Percentiles rank a stretch among this genome's conserved stretches.
These are phyloP conservation scores for Drosophila meridiana DNA, from an alignment of 2,888 invertebrate genomes.

Conservation along the genomic window DNA sequence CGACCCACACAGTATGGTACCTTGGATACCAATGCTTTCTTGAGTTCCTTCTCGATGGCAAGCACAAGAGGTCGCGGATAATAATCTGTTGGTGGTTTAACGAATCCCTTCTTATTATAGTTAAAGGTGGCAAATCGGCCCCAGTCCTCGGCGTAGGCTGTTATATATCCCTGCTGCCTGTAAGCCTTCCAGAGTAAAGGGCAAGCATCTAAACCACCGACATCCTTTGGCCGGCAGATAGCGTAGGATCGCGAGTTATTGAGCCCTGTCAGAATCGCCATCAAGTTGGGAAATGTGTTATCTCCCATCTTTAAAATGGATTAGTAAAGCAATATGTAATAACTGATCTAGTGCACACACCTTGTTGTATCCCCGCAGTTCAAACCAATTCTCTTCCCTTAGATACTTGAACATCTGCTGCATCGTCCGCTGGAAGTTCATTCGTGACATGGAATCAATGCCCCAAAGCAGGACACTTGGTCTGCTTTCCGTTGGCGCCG, in stretches of 20 bases:
- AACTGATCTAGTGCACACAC: conserved; percentile 56
- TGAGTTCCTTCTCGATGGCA: conserved; percentile 87
- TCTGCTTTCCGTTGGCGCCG: conserved; percentile 7
- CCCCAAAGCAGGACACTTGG: conserved; percentile 91
- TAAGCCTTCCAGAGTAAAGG: conserved; percentile 92
- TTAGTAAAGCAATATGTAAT: background rate
- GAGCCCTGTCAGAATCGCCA: conserved; percentile 92
- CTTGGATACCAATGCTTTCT: conserved; percentile 84
- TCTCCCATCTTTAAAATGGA: conserved; percentile 88
- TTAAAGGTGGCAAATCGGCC: conserved; percentile 88
- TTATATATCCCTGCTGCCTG: conserved; percentile 89
- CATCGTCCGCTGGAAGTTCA: conserved; percentile 91
- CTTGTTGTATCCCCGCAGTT: conserved; percentile 90
- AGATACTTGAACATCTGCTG: conserved; percentile 89
- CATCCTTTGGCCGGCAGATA: conserved; percentile 85
- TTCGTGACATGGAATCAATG: conserved; percentile 93
- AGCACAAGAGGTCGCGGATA: conserved; percentile 91
- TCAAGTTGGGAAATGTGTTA: conserved; percentile 95
- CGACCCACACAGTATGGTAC: conserved; percentile 88
- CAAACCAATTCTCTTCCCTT: conserved; percentile 88
- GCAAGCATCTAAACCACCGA: conserved; percentile 88
- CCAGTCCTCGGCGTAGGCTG: conserved; percentile 92
- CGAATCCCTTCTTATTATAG: conserved; percentile 90
- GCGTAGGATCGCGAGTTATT: conserved; percentile 85
- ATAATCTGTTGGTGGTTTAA: conserved; percentile 91